Base-by-base conservation (phyloP, 1,140 invertebrate species). In the Rhyacophila brunnea region DNA sequence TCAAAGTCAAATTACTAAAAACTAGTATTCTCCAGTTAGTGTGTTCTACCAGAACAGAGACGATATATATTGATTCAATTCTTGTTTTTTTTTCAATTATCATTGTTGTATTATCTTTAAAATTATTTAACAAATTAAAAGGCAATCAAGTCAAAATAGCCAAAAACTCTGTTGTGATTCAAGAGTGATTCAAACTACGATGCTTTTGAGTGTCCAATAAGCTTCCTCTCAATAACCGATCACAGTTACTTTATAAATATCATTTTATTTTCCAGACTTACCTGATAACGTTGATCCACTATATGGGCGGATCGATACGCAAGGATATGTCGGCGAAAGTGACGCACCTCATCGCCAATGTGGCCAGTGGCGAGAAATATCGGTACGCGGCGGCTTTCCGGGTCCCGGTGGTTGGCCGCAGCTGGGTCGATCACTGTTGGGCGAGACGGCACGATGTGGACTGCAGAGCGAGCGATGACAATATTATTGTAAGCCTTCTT, bases 221-320 rank as follows among this genome's bases (percentile, higher is more conserved):
- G n/a, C n/a, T n/a, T n/a, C n/a, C n/a, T n/a, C n/a, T n/a, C 34
- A 35, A 6, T 35, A 35, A 7, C 34, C 6, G 34, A 35, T n/a
- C n/a, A 7, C n/a, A 7, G 6, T 6, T 35, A 7, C 34, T 35
- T 6, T 35, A n/a, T 7, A 35, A 35, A 7, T 35, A 35, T 7
- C 34, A 35, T 57, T 64, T 62, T 63, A 61, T 65, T 67, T 80
- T 74, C 28, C 72, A 95, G 92, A 87, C 85, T 59, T 85, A 86
- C 70, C 80, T 96, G 67, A 88, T 93, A 61, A 87, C 87, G 66
- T 81, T 92, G 69, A 89, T 96, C 62, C 94, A 96, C 79, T 87
- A 89, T 71, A 96, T 98, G 94, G 93, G 93, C 61, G 95, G 94
- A 13, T 95, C 91, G 68, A 90, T 97, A 65, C 83, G 93, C 45